Percentiles rank a stretch among this genome's conserved stretches.
Evolutionary conservation across 1,140 invertebrate species (phyloP).

Genomic region (Radopholus similis): DNA sequence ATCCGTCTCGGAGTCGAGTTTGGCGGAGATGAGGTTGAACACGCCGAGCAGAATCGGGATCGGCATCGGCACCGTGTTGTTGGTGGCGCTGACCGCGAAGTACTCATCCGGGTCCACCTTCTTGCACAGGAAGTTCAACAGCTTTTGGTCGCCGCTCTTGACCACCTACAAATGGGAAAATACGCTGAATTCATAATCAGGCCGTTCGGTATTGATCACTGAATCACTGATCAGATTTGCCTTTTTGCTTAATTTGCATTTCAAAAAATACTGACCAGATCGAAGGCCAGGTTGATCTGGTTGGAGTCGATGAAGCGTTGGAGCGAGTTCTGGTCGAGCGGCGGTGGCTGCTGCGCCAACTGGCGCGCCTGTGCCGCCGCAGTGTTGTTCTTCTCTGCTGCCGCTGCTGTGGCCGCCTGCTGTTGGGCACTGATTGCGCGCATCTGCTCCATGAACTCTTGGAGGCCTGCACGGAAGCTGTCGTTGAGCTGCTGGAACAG

Average conservation of each 20-base stretch:
- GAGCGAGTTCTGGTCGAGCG: neutral
- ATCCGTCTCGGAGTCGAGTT: conserved; percentile 23
- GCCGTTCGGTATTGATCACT: neutral
- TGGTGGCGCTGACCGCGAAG: conserved; percentile 9
- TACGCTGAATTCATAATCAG: neutral
- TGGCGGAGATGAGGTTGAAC: conserved; percentile 8
- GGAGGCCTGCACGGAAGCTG: conserved; percentile 25
- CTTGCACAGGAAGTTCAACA: conserved; percentile 25
- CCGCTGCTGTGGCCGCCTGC: neutral
- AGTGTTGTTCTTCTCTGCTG: conserved; percentile 9
- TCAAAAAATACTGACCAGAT: conserved; percentile 16
- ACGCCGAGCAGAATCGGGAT: conserved; percentile 4
- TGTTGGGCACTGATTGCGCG: conserved; percentile 14
- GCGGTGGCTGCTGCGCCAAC: neutral
- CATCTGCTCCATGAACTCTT: conserved; percentile 32
- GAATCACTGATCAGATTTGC: neutral
- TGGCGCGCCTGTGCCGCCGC: neutral
- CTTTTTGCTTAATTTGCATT: no score
- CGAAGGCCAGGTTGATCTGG: conserved; percentile 22
- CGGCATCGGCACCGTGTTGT: conserved; percentile 9
- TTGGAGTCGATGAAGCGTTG: conserved; percentile 24
- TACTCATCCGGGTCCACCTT: conserved; percentile 32
- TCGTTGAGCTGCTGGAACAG: conserved; percentile 40
- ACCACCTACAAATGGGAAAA: conserved; percentile 13
- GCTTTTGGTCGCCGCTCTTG: conserved; percentile 11